Conservation (phyloP, 2,113 vertebrate genomes). For the Tupaia chinensis region DNA sequence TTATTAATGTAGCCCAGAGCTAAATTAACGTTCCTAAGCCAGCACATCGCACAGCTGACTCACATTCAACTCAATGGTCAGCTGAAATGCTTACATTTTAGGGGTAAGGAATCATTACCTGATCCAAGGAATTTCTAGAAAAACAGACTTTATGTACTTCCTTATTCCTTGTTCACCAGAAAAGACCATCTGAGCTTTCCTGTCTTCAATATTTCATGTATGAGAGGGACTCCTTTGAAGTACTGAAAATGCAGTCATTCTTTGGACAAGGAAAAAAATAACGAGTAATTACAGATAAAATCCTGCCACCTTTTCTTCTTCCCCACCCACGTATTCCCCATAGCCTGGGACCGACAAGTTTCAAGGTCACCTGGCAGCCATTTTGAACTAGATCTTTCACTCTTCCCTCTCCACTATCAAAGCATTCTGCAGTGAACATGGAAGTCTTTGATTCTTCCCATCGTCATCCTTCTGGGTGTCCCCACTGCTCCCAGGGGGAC, state of each 20-base stretch:
- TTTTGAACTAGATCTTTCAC: background rate
- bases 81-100: background rate
- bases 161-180: background rate
- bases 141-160: background rate
- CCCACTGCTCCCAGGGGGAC: background rate
- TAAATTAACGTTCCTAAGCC: background rate
- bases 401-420: background rate
- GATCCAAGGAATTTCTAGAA: background rate
- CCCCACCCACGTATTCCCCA: background rate
- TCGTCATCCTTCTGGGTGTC: background rate
- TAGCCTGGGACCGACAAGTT: background rate
- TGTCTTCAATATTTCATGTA: background rate
- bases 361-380: conserved; percentile 2
- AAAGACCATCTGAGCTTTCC: background rate
- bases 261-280: background rate
- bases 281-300: background rate
- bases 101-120: background rate
- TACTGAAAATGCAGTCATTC: background rate
- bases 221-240: conserved; percentile 6
- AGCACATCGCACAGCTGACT: background rate
- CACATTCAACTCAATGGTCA: background rate
- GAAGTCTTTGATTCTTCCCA: conserved; percentile 4
- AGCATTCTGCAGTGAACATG: background rate
- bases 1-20: background rate
- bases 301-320: background rate